Percentiles rank a stretch among this genome's conserved stretches.
These are phyloP conservation scores for Xerus rutilus DNA, from an alignment of 2,797 vertebrate species.

Conservation along the genomic window DNA sequence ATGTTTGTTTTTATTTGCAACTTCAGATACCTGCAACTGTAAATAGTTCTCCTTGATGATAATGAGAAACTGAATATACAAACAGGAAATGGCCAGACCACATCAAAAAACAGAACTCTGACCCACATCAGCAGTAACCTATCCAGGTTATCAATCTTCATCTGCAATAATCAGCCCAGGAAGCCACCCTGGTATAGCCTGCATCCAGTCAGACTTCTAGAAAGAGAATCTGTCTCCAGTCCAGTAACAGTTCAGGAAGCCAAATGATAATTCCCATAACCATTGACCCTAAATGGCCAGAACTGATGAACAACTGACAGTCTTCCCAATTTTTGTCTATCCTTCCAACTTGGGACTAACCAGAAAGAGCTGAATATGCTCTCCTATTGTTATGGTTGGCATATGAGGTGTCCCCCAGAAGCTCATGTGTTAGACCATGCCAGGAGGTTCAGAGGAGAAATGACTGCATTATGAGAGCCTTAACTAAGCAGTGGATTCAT, in stretches of 20 bases:
- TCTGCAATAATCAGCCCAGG: neutral
- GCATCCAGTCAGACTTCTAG: neutral
- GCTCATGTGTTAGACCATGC: no score
- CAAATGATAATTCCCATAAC: neutral
- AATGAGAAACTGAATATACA: neutral
- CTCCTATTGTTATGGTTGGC: neutral
- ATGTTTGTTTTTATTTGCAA: constrained; percentile 29
- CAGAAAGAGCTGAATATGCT: neutral
- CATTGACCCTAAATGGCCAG: neutral
- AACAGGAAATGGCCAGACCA: neutral
- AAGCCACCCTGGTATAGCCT: neutral
- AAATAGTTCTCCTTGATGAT: constrained; percentile 14
- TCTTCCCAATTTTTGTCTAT: neutral
- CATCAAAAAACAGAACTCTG: neutral
- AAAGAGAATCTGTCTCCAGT: constrained; percentile 7
- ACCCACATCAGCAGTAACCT: neutral
- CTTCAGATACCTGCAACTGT: constrained; percentile 36
- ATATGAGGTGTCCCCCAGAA: no score
- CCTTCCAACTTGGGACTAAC: constrained; percentile 12
- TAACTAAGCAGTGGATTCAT: no score
- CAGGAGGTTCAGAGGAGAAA: no score
- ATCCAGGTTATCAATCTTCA: neutral
- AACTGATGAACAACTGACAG: neutral
- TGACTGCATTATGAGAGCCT: no score
- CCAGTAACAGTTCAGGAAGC: neutral